Percentiles rank a stretch among this genome's conserved stretches.
These are phyloP conservation scores for Sebastes schlegelii DNA, from an alignment of 2,113 vertebrate genomes.

Conservation along the genomic window DNA sequence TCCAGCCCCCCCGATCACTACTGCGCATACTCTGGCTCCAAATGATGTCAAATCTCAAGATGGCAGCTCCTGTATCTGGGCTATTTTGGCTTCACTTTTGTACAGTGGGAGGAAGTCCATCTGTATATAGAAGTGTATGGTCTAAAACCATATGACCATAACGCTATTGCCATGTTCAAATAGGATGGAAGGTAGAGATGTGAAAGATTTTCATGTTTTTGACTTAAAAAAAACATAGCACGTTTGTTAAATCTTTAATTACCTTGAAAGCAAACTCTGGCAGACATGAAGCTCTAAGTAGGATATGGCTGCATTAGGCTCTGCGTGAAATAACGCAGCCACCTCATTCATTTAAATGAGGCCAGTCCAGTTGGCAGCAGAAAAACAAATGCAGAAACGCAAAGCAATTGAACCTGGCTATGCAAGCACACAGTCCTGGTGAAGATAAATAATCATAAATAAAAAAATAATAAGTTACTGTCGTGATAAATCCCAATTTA, in stretches of 20 bases:
- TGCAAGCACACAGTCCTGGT: neutral
- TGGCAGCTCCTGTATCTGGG: too few relatives aligned
- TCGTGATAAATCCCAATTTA: neutral
- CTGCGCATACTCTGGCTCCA: too few relatives aligned
- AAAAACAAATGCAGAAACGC: neutral
- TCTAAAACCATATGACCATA: neutral
- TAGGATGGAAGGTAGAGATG: neutral
- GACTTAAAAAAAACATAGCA: neutral
- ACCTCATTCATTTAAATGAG: neutral
- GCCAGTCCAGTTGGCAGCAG: neutral
- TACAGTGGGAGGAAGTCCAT: too few relatives aligned
- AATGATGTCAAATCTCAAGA: too few relatives aligned
- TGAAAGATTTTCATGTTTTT: neutral
- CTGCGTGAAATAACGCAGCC: neutral
- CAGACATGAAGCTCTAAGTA: neutral
- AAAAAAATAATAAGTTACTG: neutral
- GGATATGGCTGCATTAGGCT: neutral
- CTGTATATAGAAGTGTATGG: too few relatives aligned
- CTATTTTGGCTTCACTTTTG: too few relatives aligned
- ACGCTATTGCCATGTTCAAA: neutral
- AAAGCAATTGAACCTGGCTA: neutral
- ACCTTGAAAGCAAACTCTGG: neutral
- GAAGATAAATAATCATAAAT: neutral
- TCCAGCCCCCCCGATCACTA: too few relatives aligned
- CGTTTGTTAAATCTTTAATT: neutral